Evolutionary conservation across 2,113 vertebrate genomes (phyloP), one percentile per base, ranked within the genome.

Genomic region (Azemiops feae): DNA sequence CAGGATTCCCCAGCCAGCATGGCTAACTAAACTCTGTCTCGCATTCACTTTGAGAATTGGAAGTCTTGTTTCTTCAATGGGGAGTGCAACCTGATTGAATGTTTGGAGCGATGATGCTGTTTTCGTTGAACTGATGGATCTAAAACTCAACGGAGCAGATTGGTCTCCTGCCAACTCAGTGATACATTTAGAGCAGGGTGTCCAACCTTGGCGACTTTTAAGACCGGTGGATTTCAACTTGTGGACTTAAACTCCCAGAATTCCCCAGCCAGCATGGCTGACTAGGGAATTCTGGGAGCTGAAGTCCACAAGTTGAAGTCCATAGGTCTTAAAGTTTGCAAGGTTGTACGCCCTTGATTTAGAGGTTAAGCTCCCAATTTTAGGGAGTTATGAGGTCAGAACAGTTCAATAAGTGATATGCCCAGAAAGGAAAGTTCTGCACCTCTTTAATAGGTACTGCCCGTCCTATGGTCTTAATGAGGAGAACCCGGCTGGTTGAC

Each of bases 371-470:
- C 14, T 52, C 88, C 88, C 64, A 74, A 53, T 86, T 86, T 86
- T 86, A 47, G 30, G 54, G 58, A 45, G 58, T 14, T 20, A 43
- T 39, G 54, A 87, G 47, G 74, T 90, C 4, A 23, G 43, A 9
- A 86, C 69, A 43, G 39, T 58, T 85, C 92, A 89, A 50, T n/a
- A 58, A 85, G 54, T 10, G 22, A 81, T 34, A 53, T 43, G 11
- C 57, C 14, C 52, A 53, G 58, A 54, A 53, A 52, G 64, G 87
- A 47, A 85, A 81, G 52, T 18, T 14, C 25, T 81, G 64, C 50
- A 89, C 92, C 92, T 92, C 57, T 85, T 93, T 86, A 90, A 93
- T 90, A 60, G 30, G 88, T 39, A 58, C 5, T 39, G n/a, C 74
- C 25, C 8, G 0, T 87, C 45, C 3, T 3, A 27, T 0, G 3